Evolutionary conservation across 2,888 invertebrate genomes (phyloP).

Genomic region (Drosophila mulleri): DNA sequence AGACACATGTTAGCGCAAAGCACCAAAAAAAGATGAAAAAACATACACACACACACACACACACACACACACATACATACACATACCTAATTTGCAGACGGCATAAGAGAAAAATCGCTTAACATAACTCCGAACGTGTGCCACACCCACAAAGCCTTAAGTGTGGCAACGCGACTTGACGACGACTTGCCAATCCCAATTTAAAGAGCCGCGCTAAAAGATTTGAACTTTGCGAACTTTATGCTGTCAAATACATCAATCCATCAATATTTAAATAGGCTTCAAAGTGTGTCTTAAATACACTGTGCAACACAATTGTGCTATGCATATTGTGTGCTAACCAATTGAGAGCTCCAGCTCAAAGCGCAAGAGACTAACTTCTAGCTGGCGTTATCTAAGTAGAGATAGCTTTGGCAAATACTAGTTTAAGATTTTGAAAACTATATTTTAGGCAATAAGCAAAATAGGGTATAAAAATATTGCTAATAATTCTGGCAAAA

Average conservation of each 20-base stretch:
- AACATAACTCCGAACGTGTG: conserved; percentile 1
- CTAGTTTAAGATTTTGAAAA: background rate
- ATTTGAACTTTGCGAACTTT: conserved; percentile 42
- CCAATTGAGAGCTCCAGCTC: conserved; percentile 9
- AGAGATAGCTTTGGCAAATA: background rate
- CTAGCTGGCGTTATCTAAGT: background rate
- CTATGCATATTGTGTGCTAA: background rate
- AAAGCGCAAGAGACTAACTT: conserved; percentile 6
- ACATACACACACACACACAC: too few species aligned
- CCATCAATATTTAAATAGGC: conserved; percentile 31
- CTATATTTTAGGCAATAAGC: background rate
- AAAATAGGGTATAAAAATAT: background rate
- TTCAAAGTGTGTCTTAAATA: background rate
- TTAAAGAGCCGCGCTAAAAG: conserved; percentile 33
- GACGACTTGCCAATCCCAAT: conserved; percentile 27
- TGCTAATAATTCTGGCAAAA: too few species aligned
- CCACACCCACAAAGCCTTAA: conserved; percentile 41
- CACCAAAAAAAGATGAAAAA: conserved; percentile 22
- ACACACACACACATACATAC: background rate
- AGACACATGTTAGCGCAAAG: conserved; percentile 8
- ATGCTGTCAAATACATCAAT: conserved; percentile 32
- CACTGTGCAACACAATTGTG: conserved; percentile 17
- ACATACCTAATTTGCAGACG: conserved; percentile 31
- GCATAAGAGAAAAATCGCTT: conserved; percentile 16
- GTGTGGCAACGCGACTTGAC: conserved; percentile 22